A percentile compares a stretch with the other conserved stretches of the same genome.
These are phyloP conservation scores for Ruditapes philippinarum DNA, from an alignment of 1,140 invertebrate genomes.

Conservation along the genomic window DNA sequence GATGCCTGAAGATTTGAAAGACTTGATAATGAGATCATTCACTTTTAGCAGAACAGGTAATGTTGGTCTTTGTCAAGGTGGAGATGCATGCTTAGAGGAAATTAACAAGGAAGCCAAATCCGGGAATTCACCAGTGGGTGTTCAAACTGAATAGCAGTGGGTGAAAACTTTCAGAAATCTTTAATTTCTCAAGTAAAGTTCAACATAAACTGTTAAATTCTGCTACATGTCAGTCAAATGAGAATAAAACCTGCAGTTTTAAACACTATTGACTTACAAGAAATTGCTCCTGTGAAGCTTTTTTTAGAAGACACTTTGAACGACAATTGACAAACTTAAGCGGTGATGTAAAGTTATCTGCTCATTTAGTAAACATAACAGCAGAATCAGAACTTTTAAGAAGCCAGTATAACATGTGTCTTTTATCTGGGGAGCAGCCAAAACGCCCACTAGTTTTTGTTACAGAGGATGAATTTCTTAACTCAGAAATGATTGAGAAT, in stretches of 20 bases:
- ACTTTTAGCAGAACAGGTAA: conserved; percentile 52
- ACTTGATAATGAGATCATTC: not conserved
- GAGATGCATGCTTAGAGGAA: conserved; percentile 41
- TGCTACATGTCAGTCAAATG: not conserved
- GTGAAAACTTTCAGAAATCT: conserved; percentile 24
- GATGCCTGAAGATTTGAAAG: conserved; percentile 36
- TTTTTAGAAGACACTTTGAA: not conserved
- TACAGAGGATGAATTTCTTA: not conserved
- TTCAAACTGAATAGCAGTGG: not conserved
- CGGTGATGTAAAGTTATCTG: not conserved
- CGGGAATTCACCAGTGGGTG: not conserved
- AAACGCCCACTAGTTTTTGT: not conserved
- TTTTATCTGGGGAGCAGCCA: not conserved
- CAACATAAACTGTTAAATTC: not conserved
- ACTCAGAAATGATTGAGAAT: not conserved
- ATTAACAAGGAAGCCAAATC: not conserved
- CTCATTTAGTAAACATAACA: not conserved
- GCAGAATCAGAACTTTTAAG: not conserved
- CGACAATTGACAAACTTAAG: not conserved
- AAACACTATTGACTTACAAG: not conserved
- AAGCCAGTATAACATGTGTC: not conserved
- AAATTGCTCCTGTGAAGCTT: not conserved
- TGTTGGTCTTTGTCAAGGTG: conserved; percentile 46
- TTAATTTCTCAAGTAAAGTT: not conserved
- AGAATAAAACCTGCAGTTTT: not conserved